Evolutionary conservation across 2,797 vertebrate genomes (phyloP).

Genomic region (Melanotaenia nigrans): DNA sequence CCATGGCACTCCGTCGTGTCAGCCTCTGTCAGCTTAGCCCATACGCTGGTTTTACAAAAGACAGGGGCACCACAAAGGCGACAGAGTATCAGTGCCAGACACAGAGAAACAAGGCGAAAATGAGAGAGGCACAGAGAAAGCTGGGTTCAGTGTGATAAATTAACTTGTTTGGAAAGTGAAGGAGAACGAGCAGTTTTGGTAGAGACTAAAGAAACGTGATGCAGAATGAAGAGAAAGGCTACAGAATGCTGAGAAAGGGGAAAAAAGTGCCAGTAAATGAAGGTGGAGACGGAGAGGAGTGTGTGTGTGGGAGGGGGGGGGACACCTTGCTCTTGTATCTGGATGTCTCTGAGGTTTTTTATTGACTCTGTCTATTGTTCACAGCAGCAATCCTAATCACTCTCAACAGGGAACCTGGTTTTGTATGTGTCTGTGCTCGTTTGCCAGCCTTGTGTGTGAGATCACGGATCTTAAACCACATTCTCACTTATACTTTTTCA

Average conservation of each 20-base stretch:
- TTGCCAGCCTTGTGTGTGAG: slow-evolving; percentile 43
- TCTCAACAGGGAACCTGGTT: slow-evolving; percentile 75
- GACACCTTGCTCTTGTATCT: slow-evolving; percentile 74
- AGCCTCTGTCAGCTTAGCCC: slow-evolving; percentile 72
- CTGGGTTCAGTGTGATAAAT: slow-evolving; percentile 37
- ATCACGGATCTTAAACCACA: slow-evolving; percentile 60
- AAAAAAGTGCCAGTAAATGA: slow-evolving; percentile 4
- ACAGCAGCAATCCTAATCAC: slow-evolving; percentile 79
- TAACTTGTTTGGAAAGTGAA: slow-evolving; percentile 25
- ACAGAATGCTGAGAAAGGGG: slow-evolving; percentile 29
- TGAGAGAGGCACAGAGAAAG: slow-evolving; percentile 13
- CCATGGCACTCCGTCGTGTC: slow-evolving; percentile 58
- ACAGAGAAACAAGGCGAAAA: slow-evolving; percentile 16
- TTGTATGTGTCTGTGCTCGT: slow-evolving; percentile 23
- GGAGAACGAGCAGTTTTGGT: not conserved
- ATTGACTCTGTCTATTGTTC: slow-evolving; percentile 83
- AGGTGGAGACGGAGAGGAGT: not conserved
- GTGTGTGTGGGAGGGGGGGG: not conserved
- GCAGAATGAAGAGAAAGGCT: slow-evolving; percentile 29
- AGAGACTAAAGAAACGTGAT: not conserved
- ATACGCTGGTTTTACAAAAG: slow-evolving; percentile 64
- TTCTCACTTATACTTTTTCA: slow-evolving; percentile 67
- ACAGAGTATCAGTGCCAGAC: slow-evolving; percentile 15
- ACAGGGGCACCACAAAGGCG: slow-evolving; percentile 55
- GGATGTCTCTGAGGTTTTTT: slow-evolving; percentile 76